phyloP scores from a whole-genome alignment of 37 sponge, comb jelly and placozoan genomes.

The Ianthella basta region DNA sequence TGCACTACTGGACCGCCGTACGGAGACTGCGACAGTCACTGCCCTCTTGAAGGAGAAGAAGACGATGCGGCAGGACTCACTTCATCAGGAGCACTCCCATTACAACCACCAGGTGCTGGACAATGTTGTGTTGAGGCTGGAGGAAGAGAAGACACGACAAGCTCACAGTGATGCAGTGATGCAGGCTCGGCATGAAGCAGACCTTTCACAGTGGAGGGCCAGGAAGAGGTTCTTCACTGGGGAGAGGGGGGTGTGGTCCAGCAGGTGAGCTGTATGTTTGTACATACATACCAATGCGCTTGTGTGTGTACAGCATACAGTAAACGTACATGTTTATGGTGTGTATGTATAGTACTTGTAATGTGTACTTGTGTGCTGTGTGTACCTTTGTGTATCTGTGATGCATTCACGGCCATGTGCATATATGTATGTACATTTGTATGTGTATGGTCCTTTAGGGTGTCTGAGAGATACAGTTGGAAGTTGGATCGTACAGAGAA shows the following conservation, averaged over 20 bases:
- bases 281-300: too few relatives aligned
- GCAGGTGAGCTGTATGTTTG: constrained; percentile 34
- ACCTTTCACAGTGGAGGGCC: constrained; percentile 54
- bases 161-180: not conserved
- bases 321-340: not conserved
- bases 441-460: constrained; percentile 10
- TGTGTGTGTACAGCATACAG: not conserved
- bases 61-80: not conserved
- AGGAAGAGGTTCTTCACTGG: constrained; percentile 66
- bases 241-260: constrained; percentile 85
- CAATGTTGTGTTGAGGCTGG: not conserved
- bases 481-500: constrained; percentile 85
- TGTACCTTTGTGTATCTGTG: not conserved
- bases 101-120: constrained; percentile 24
- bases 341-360: not conserved
- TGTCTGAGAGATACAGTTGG: constrained; percentile 67
- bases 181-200: constrained; percentile 36
- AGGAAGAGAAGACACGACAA: constrained; percentile 36
- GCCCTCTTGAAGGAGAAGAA: not conserved
- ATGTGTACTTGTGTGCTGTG: not conserved
- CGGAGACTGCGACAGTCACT: not conserved
- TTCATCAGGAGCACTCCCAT: not conserved
- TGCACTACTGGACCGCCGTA: not conserved
- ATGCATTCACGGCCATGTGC: not conserved
- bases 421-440: not conserved